Base-by-base conservation (phyloP, 2,113 vertebrate species). In the Gasterosteus nipponicus region DNA sequence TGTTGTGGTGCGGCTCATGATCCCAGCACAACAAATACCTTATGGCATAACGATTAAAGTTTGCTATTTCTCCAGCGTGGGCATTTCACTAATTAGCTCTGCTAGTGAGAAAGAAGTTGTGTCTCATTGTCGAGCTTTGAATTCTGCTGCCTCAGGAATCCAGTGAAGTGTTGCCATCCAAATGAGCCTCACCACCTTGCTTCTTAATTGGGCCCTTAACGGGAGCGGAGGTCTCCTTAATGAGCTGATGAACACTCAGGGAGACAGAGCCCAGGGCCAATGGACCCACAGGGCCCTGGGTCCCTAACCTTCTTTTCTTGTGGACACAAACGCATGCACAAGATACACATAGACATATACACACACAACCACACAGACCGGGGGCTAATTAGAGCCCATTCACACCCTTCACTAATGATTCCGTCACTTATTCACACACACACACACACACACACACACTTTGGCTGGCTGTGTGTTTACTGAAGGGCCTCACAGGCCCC, bases 401-500 rank as follows among this genome's bases (percentile, higher is more conserved):
- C 93, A 93, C 93, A 93, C 90, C 86, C 86, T 18, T 39, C 87
- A 81, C 91, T 95, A 94, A 95, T 93, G 92, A 94, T 93, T 90
- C 78, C 42, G 6, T 15, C 78, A 80, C 89, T 92, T 90, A 92
- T 93, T 93, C 92, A 92, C 87, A 90, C 80, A 26, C 39, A 41
- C 39, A 9, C 39, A 41, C 39, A 92, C 90, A 90, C 92, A 51
- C 91, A 92, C 87, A 90, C 80, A 93, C 91, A 90, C 92, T 92
- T 92, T 79, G 92, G 88, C 79, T 15, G 78, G 54, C 82, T 87
- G 84, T 87, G 82, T 94, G 93, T 94, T 94, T 94, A 93, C 88
- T 89, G 89, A 92, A 93, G 91, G 83, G 87, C 87, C 89, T 73
- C 83, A 75, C 75, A 75, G 79, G 77, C 78, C 86, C 82, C 86